phyloP scores from a whole-genome alignment of 2,113 vertebrate genomes.

The Epinephelus fuscoguttatus region DNA sequence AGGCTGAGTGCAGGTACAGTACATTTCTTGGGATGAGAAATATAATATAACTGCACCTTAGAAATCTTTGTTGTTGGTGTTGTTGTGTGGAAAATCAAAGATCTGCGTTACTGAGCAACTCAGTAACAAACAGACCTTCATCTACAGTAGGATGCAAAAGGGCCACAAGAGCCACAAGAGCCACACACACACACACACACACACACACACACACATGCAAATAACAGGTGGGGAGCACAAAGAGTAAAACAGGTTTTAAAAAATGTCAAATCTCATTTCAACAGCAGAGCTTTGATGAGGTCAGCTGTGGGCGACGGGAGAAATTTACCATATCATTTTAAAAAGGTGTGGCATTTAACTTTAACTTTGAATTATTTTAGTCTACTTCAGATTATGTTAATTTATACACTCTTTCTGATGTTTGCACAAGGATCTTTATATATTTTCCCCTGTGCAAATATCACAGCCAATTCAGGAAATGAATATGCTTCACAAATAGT shows the following conservation, averaged over 20 bases:
- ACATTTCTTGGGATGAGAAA: too few species aligned
- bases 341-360: slow-evolving; percentile 21
- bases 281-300: slow-evolving; percentile 55
- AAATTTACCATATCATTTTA: slow-evolving; percentile 11
- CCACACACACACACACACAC: background rate
- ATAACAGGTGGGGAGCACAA: slow-evolving; percentile 42
- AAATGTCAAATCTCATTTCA: slow-evolving; percentile 33
- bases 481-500: background rate
- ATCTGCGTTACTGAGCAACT: too few species aligned
- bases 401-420: slow-evolving; percentile 34
- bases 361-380: slow-evolving; percentile 28
- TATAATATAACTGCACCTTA: too few species aligned
- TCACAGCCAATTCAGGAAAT: slow-evolving; percentile 35
- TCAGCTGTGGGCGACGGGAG: slow-evolving; percentile 26
- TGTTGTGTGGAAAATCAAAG: too few species aligned
- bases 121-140: background rate
- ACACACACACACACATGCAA: background rate
- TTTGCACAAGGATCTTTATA: slow-evolving; percentile 36
- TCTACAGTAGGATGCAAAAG: background rate
- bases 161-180: background rate
- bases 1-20: too few species aligned
- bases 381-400: slow-evolving; percentile 42
- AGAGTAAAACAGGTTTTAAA: slow-evolving; percentile 24
- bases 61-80: too few species aligned
- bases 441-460: slow-evolving; percentile 44